phyloP scores from a whole-genome alignment of 2,113 vertebrate species.

The Thunnus maccoyii region DNA sequence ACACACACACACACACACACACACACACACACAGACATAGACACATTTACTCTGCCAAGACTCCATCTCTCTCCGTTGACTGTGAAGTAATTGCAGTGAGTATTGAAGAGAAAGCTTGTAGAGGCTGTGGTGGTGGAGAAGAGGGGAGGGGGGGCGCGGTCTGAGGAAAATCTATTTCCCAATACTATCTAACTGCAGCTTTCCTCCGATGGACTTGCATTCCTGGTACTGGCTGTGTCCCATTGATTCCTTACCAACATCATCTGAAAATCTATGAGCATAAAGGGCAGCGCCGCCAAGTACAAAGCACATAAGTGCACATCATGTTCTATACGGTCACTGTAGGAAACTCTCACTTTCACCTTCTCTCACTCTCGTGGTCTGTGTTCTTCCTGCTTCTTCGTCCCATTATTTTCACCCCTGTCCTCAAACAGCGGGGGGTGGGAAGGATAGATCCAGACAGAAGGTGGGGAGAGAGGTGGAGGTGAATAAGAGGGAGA shows the following conservation, averaged over 20 bases:
- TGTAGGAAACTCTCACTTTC: constrained; percentile 61
- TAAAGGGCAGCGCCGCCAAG: constrained; percentile 84
- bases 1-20: constrained; percentile 15
- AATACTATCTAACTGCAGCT: constrained; percentile 88
- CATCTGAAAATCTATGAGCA: constrained; percentile 92
- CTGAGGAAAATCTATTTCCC: constrained; percentile 93
- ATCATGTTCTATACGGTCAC: constrained; percentile 67
- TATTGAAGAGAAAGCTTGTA: constrained; percentile 89
- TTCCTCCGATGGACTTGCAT: constrained; percentile 90
- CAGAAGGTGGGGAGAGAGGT: constrained; percentile 35
- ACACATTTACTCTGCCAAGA: constrained; percentile 85
- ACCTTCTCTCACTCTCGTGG: constrained; percentile 44
- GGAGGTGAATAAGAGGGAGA: constrained; percentile 48
- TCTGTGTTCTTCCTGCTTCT: constrained; percentile 26
- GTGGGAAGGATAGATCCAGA: constrained; percentile 40
- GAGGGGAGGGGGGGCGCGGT: constrained; percentile 20
- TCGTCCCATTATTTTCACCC: constrained; percentile 47
- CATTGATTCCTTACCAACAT: constrained; percentile 92
- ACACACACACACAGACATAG: constrained; percentile 35
- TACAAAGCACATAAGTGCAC: constrained; percentile 81
- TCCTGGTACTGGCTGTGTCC: constrained; percentile 89
- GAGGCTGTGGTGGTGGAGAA: constrained; percentile 38
- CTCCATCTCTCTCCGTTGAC: constrained; percentile 86
- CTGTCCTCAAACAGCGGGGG: constrained; percentile 33
- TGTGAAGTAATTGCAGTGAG: constrained; percentile 91